Base-by-base conservation (phyloP, 2,113 vertebrate species). In the Rhipidura dahli region DNA sequence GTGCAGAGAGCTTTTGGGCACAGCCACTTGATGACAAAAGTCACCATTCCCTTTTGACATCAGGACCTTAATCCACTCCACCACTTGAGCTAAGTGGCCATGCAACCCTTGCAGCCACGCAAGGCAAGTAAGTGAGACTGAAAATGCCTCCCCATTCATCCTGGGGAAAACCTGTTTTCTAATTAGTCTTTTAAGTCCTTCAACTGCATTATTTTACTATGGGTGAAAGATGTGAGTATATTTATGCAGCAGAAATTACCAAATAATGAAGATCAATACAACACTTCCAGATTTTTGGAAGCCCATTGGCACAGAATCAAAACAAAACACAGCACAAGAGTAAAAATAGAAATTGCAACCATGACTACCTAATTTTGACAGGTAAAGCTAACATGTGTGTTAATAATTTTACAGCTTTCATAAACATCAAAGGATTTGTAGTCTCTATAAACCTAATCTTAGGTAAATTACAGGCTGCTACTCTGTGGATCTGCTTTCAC, bases 31-130 rank as follows among this genome's bases (percentile, higher is more conserved):
- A 31, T 56, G 56, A 40, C 54, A 22, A 13, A n/a, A 28, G 37
- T 22, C 6, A 2, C 30, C 37, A 27, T 7, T 56, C 24, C 37
- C 37, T 17, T 8, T 0, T 1, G 1, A 8, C 51, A 70, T 8
- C 51, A 57, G 33, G 27, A 66, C 42, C 9, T 53, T 24, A 37
- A 88, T 24, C 18, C 50, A 14, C n/a, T 31, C 30, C 71, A 40
- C 7, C 4, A 12, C 31, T 14, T 69, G 0, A 16, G 19, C 22
- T 15, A 31, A 68, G 24, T 4, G 31, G 28, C 69, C 39, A 2
- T 1, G 1, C 26, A 50, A 6, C n/a, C 56, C 64, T 40, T 10
- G 16, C 78, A 81, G 8, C 11, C 50, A 10, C 2, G 1, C 20
- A 56, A 20, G 24, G n/a, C 7, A 56, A 51, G 37, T 14, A 35